Conservation (phyloP, 2,113 vertebrate genomes). For the Phylloscopus trochilus region DNA sequence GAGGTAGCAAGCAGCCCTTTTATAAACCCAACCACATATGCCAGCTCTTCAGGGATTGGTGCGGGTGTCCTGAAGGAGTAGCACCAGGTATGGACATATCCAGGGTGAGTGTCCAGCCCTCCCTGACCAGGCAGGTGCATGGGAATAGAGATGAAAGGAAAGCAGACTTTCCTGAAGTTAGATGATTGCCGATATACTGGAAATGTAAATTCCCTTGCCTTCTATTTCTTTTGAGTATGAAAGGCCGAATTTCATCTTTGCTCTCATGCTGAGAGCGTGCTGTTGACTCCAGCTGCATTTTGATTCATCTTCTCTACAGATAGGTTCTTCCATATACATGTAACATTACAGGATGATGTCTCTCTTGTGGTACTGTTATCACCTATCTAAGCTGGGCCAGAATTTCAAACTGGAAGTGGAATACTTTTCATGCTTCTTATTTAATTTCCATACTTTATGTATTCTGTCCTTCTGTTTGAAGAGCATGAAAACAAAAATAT, state of each 20-base stretch:
- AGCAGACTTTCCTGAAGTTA: neutral
- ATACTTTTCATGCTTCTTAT: neutral
- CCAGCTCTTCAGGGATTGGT: fast-evolving
- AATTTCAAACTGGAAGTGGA: neutral
- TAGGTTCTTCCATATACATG: neutral
- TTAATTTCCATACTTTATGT: neutral
- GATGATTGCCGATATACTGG: neutral
- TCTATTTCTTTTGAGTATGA: neutral
- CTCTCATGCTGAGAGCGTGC: neutral
- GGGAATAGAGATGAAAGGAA: neutral
- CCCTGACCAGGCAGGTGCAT: fast-evolving
- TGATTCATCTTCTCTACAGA: neutral
- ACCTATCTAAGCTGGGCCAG: neutral
- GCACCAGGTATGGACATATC: fast-evolving
- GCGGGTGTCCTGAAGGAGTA: neutral
- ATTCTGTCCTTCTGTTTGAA: neutral
- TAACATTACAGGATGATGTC: neutral
- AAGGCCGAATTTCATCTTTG: neutral
- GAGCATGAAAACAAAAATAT: neutral
- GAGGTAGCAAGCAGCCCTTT: neutral
- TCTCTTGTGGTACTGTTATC: neutral
- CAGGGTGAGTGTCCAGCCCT: neutral
- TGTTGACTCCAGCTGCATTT: neutral
- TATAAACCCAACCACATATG: neutral
- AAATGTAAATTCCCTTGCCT: neutral